A percentile compares a stretch with the other conserved stretches of the same genome.
Conservation (phyloP, 2,888 invertebrate genomes). For the Callyntrura guangdongensis region DNA sequence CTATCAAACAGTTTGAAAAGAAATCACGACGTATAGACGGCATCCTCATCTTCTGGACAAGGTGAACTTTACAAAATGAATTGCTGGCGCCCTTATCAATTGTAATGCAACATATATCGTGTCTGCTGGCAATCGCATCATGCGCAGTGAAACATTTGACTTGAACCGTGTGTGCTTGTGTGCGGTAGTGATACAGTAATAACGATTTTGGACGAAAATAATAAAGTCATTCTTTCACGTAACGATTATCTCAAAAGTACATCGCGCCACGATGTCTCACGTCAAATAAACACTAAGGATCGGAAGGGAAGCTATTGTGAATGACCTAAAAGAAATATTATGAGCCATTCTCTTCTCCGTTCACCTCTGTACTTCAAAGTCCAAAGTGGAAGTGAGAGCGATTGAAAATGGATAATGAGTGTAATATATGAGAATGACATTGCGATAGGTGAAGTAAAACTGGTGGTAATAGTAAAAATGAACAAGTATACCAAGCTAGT, state of each 20-base stretch:
- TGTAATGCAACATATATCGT: background rate
- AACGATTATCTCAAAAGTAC: conserved; percentile 55
- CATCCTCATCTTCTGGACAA: background rate
- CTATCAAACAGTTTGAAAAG: too few species aligned
- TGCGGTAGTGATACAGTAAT: conserved; percentile 43
- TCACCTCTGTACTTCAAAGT: background rate
- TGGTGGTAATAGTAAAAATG: conserved; percentile 10
- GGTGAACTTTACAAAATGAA: background rate
- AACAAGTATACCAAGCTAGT: background rate
- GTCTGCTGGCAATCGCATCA: conserved; percentile 32
- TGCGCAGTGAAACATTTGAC: background rate
- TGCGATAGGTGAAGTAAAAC: conserved; percentile 23
- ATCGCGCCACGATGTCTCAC: conserved; percentile 68
- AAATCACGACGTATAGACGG: background rate
- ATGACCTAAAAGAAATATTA: conserved; percentile 22
- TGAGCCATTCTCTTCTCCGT: background rate
- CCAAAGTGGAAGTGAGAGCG: conserved; percentile 14
- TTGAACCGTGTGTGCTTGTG: conserved; percentile 3
- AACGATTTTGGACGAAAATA: conserved; percentile 42
- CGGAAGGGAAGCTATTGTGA: conserved; percentile 24
- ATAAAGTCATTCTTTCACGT: conserved; percentile 70
- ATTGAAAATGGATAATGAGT: conserved; percentile 74
- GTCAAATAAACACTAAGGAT: conserved; percentile 58
- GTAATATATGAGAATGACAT: conserved; percentile 78
- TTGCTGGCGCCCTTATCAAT: conserved; percentile 34